Evolutionary conservation across 2,113 vertebrate genomes (phyloP).

Genomic region (Erinaceus europaeus): DNA sequence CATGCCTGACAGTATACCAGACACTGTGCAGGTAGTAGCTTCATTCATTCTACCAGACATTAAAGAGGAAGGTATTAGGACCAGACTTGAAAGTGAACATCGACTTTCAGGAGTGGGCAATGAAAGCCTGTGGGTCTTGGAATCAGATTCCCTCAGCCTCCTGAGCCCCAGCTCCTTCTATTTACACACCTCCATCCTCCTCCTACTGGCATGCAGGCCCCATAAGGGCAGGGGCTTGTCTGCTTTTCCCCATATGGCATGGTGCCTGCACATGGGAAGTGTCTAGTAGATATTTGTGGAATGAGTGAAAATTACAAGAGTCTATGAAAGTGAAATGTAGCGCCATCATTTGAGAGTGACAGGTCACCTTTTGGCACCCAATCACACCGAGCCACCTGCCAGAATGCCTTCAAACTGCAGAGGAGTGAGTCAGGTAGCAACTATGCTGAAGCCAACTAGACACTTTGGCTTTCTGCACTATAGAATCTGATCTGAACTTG

Average conservation of each 20-base stretch:
- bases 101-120: neutral
- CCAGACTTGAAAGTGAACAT: neutral
- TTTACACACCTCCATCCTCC: neutral
- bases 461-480: neutral
- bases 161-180: neutral
- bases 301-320: neutral
- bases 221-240: neutral
- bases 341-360: neutral
- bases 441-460: neutral
- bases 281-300: neutral
- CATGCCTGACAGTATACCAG: accelerated
- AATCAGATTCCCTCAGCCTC: neutral
- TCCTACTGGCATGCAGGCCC: neutral
- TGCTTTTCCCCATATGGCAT: neutral
- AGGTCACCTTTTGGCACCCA: neutral
- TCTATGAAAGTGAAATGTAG: neutral
- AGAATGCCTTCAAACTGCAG: neutral
- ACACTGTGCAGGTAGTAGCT: accelerated
- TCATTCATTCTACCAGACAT: neutral
- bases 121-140: neutral
- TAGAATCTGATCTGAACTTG: neutral
- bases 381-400: neutral
- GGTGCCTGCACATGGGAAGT: accelerated
- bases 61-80: neutral
- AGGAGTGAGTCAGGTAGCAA: neutral